Evolutionary conservation across 23 tunicate species (phyloP).

Genomic region (Corella eumyota): DNA sequence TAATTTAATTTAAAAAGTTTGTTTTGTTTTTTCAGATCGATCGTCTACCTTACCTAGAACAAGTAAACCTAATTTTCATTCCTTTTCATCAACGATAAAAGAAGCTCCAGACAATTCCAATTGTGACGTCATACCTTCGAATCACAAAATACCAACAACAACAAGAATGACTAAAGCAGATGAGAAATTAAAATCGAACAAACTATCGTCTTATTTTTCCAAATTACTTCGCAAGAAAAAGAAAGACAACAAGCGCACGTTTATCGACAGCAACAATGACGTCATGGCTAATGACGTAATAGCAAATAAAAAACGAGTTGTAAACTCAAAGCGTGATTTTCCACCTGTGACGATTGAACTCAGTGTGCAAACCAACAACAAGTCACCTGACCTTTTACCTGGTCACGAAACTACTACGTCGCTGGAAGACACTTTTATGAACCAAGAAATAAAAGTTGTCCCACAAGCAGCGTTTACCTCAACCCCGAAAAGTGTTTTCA

Average conservation of each 20-base stretch:
- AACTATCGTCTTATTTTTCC: constrained; percentile 21
- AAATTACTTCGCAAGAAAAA: constrained; percentile 24
- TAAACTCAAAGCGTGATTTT: constrained; percentile 1
- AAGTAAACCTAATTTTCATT: constrained; percentile 5
- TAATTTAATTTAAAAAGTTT: too few relatives aligned
- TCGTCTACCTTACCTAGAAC: constrained; percentile 5
- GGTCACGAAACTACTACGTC: constrained; percentile 3
- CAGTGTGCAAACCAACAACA: constrained; percentile 10
- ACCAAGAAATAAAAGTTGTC: not conserved
- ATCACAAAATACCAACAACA: not conserved
- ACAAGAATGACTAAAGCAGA: not conserved
- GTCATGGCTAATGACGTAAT: constrained; percentile 17
- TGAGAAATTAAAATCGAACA: constrained; percentile 11
- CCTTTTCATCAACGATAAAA: too few relatives aligned
- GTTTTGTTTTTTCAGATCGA: constrained; percentile 1
- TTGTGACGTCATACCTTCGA: constrained; percentile 3
- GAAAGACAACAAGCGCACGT: constrained; percentile 9
- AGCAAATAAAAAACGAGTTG: constrained; percentile 10
- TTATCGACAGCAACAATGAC: constrained; percentile 18
- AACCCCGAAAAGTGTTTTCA: not conserved
- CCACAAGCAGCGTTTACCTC: not conserved
- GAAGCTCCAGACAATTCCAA: not conserved
- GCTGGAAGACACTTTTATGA: constrained; percentile 1
- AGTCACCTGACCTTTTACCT: constrained; percentile 13
- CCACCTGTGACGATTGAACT: constrained; percentile 21